Base-by-base conservation (phyloP, 2,113 vertebrate species). In the Mirza zaza region DNA sequence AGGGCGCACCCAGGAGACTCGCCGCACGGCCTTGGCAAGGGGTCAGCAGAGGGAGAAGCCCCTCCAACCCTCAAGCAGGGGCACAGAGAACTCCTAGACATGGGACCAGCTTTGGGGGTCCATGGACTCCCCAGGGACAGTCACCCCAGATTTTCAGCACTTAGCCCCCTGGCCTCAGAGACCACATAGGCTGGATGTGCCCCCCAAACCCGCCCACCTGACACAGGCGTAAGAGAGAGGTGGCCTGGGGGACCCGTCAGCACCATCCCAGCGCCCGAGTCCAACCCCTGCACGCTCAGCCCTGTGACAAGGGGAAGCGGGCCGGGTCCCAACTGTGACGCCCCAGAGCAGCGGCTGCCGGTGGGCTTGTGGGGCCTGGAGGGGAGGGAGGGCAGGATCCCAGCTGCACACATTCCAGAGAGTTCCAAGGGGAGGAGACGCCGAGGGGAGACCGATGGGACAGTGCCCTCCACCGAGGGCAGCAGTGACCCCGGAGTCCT, bases 381-480 rank as follows among this genome's bases (percentile, higher is more conserved):
- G 4, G 15, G 17, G 20, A 13, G 25, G 27, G n/a, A 36, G 29
- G 39, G 15, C 1, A 10, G 59, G 25, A 63, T 1, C 10, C 25
- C 59, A 25, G 85, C 57, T n/a, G 18, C 8, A 0, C 59, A 57
- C 73, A 95, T 34, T 55, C 77, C 48, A 85, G 39, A 65, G 76
- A 15, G 36, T 57, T 86, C 42, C 36, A 32, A 77, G 85, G 55
- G 77, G 45, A 13, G 61, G 21, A 3, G 23, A 73, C 0, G 8
- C 8, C 50, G n/a, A 52, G 50, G 65, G n/a, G 25, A 80, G 67
- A 61, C 45, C 12, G n/a, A 23, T 36, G 34, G 17, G 34, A 20
- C 1, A 0, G 2, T 2, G 8, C 42, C 42, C 42, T 4, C 27
- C 42, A 32, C 15, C 0, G 8, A 15, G 23, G 27, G 27, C 27